Evolutionary conservation across 2,797 vertebrate species (phyloP).

Genomic region (Spinus pinus): DNA sequence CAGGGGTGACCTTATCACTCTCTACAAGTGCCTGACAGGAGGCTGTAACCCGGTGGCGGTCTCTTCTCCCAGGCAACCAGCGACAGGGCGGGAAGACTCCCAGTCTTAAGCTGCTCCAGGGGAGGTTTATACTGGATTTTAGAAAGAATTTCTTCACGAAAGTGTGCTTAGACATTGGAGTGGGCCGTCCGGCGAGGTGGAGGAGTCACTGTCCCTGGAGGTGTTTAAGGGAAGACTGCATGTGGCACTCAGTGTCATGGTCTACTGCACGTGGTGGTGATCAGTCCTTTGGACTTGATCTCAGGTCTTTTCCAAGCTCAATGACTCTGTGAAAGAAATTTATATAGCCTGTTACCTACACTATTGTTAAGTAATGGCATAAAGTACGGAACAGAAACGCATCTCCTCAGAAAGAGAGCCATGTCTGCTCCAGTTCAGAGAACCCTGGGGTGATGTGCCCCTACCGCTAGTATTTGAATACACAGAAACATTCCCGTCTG

Average conservation of each 20-base stretch:
- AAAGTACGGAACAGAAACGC: not conserved
- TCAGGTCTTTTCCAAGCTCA: not conserved
- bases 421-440: rapidly evolving
- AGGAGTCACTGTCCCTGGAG: not conserved
- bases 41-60: rapidly evolving
- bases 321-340: not conserved
- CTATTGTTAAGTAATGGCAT: rapidly evolving
- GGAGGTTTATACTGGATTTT: not conserved
- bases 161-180: not conserved
- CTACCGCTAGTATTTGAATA: not conserved
- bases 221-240: not conserved
- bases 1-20: too few relatives aligned
- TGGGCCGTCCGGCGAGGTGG: too few relatives aligned
- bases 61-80: not conserved
- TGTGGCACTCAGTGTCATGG: not conserved
- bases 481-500: rapidly evolving
- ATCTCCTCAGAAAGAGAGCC: not conserved
- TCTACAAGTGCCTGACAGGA: not conserved
- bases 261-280: not conserved
- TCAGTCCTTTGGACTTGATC: not conserved
- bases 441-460: rapidly evolving
- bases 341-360: not conserved
- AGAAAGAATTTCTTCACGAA: not conserved
- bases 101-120: not conserved
- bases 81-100: not conserved